These are phyloP conservation scores for Sepiola atlantica DNA, from an alignment of 2,888 invertebrate genomes.

Conservation along the genomic window DNA sequence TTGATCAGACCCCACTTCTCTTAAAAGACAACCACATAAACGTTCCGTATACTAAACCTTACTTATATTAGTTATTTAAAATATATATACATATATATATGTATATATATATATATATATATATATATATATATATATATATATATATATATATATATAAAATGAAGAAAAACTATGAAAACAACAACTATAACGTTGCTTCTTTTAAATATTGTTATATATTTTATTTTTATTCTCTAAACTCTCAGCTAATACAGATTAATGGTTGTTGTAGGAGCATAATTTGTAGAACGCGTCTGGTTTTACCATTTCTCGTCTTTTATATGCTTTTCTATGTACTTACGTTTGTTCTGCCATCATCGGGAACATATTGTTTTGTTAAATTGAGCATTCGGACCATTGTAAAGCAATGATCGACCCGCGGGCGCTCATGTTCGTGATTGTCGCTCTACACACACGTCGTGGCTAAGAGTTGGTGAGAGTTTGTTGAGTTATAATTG, in stretches of 20 bases:
- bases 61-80: too few relatives aligned
- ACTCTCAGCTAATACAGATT: not conserved
- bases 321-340: not conserved
- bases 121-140: too few relatives aligned
- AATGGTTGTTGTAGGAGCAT: not conserved
- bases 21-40: too few relatives aligned
- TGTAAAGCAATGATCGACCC: not conserved
- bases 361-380: not conserved
- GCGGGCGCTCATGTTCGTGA: not conserved
- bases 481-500: not conserved
- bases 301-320: not conserved
- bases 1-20: too few relatives aligned
- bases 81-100: too few relatives aligned
- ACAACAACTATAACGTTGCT: too few relatives aligned
- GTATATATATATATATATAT: too few relatives aligned
- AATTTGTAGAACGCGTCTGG: not conserved
- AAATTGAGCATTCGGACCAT: not conserved
- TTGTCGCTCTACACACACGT: not conserved
- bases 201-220: too few relatives aligned
- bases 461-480: not conserved
- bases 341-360: conserved; percentile 16
- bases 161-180: too few relatives aligned
- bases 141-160: too few relatives aligned
- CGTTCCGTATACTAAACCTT: too few relatives aligned
- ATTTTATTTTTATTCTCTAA: too few relatives aligned